A percentile compares a stretch with the other conserved stretches of the same genome.
Evolutionary conservation across 2,888 invertebrate species (phyloP).

Genomic region (Schizaphis graminum): DNA sequence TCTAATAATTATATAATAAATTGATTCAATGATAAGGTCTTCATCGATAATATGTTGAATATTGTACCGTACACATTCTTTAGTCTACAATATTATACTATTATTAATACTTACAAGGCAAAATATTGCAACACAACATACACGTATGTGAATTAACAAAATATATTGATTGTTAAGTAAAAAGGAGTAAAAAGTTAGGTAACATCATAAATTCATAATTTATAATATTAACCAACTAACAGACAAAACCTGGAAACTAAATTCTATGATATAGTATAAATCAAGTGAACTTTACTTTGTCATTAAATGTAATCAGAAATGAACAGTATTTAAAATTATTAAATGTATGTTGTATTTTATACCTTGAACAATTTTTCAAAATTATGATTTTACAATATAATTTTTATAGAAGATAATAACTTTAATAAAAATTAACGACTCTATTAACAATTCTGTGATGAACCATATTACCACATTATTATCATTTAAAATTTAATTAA

Average conservation of each 20-base stretch:
- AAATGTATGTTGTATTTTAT: too few relatives aligned
- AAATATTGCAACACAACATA: conserved; percentile 29
- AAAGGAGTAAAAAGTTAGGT: not conserved
- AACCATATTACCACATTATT: too few relatives aligned
- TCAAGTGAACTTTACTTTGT: not conserved
- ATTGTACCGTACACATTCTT: not conserved
- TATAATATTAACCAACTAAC: not conserved
- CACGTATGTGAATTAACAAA: not conserved
- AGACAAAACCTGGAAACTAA: not conserved
- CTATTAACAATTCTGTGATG: too few relatives aligned
- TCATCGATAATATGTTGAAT: not conserved
- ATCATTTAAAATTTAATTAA: too few relatives aligned
- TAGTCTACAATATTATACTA: not conserved
- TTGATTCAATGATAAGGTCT: not conserved
- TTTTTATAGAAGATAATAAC: too few relatives aligned
- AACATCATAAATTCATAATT: not conserved
- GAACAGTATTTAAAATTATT: too few relatives aligned
- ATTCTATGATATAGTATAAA: not conserved
- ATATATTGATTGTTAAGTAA: not conserved
- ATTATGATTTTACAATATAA: too few relatives aligned
- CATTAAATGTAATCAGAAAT: not conserved
- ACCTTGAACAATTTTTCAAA: too few relatives aligned
- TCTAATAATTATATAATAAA: too few relatives aligned
- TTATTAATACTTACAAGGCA: not conserved
- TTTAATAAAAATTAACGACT: too few relatives aligned